These are phyloP conservation scores for Otolemur crassicaudatus DNA, from an alignment of 2,797 vertebrate species.

Conservation along the genomic window DNA sequence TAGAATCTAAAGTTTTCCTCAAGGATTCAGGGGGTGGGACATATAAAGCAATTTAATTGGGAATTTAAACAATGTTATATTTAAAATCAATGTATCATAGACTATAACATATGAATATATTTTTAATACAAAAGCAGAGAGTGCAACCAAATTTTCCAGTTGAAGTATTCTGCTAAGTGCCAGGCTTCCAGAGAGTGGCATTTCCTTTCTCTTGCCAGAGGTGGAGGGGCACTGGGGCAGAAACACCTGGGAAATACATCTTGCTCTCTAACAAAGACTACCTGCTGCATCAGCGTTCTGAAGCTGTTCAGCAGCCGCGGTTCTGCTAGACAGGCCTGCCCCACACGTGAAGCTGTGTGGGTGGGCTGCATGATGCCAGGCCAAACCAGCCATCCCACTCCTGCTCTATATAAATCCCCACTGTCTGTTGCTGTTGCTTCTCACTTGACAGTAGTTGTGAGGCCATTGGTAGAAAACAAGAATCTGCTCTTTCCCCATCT, in stretches of 20 bases:
- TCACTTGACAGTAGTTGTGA: slow-evolving; percentile 69
- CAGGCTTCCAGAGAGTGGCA: neutral
- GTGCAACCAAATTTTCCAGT: neutral
- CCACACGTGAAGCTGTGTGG: neutral
- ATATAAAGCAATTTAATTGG: neutral
- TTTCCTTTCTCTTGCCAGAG: neutral
- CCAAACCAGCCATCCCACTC: neutral
- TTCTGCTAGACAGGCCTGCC: neutral
- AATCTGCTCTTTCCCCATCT: slow-evolving; percentile 79
- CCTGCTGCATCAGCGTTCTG: neutral
- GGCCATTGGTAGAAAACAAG: slow-evolving; percentile 76
- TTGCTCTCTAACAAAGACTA: neutral
- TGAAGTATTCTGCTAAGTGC: neutral
- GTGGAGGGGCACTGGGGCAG: neutral
- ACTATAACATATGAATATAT: neutral
- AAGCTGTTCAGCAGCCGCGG: neutral
- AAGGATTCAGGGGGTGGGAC: neutral
- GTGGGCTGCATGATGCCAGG: neutral
- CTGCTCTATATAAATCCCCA: slow-evolving; percentile 64
- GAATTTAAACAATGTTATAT: neutral
- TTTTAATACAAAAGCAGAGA: slow-evolving; percentile 35
- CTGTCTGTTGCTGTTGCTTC: slow-evolving; percentile 58
- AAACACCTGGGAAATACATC: neutral
- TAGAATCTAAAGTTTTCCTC: neutral
- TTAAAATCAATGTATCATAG: neutral